Percentiles rank a stretch among this genome's conserved stretches.
These are phyloP conservation scores for Psittacus erithacus DNA, from an alignment of 2,113 vertebrate genomes.

Conservation along the genomic window DNA sequence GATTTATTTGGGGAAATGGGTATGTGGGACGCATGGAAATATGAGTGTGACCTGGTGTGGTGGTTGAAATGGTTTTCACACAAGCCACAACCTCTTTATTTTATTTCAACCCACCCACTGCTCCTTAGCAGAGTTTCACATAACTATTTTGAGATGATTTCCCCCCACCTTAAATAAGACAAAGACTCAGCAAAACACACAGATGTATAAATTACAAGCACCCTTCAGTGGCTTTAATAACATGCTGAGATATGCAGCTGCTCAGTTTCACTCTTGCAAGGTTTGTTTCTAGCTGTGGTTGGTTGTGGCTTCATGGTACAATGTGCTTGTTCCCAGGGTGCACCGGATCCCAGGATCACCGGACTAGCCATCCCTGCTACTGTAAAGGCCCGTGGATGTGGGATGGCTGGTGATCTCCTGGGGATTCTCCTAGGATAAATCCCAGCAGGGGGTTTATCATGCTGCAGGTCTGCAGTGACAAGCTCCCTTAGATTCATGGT, in stretches of 20 bases:
- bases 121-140: neutral
- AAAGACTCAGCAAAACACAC: neutral
- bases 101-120: neutral
- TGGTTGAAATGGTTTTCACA: neutral
- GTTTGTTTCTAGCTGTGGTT: neutral
- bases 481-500: no score
- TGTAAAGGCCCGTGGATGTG: neutral
- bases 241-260: neutral
- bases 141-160: neutral
- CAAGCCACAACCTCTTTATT: neutral
- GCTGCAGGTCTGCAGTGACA: neutral
- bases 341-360: fast-evolving
- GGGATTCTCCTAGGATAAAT: neutral
- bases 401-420: neutral
- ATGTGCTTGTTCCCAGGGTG: neutral
- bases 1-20: neutral
- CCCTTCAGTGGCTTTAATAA: neutral
- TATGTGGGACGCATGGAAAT: neutral
- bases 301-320: neutral
- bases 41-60: fast-evolving
- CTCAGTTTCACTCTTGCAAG: no score
- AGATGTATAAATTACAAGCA: neutral
- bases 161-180: neutral
- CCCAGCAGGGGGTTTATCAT: neutral
- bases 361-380: neutral